Conservation (phyloP, 2,797 vertebrate species). For the Tiaroga cobitis region DNA sequence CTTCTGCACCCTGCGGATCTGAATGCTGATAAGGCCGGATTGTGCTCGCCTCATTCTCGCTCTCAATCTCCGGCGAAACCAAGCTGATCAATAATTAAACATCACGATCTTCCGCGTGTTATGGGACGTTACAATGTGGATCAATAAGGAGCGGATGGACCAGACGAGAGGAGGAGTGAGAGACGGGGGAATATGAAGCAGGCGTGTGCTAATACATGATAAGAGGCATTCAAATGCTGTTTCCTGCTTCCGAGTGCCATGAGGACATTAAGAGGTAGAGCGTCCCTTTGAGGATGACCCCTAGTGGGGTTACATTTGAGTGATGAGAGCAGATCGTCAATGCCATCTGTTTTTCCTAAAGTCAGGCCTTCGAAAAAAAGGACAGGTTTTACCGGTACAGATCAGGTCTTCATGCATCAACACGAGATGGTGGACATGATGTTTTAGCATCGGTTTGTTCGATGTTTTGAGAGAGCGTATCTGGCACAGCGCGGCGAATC, state of each 20-base stretch:
- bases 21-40: constrained; percentile 31
- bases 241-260: constrained; percentile 61
- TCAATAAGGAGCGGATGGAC: constrained; percentile 52
- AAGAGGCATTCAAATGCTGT: constrained; percentile 54
- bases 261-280: constrained; percentile 58
- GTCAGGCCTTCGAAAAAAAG: constrained; percentile 36
- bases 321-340: constrained; percentile 49
- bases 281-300: constrained; percentile 57
- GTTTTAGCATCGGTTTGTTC: constrained; percentile 1
- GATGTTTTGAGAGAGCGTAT: neutral
- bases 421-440: neutral
- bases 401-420: neutral
- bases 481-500: constrained; percentile 32
- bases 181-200: constrained; percentile 53
- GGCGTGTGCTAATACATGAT: constrained; percentile 48
- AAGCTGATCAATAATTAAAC: constrained; percentile 52
- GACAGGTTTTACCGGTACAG: constrained; percentile 21
- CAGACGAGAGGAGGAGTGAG: constrained; percentile 41
- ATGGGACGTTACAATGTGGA: constrained; percentile 24
- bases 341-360: constrained; percentile 56
- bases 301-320: constrained; percentile 56
- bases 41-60: constrained; percentile 19
- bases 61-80: constrained; percentile 37
- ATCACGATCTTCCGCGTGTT: constrained; percentile 41
- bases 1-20: constrained; percentile 6